Percentiles rank a stretch among this genome's conserved stretches.
These are phyloP conservation scores for Alauda arvensis DNA, from an alignment of 2,797 vertebrate species.

Conservation along the genomic window DNA sequence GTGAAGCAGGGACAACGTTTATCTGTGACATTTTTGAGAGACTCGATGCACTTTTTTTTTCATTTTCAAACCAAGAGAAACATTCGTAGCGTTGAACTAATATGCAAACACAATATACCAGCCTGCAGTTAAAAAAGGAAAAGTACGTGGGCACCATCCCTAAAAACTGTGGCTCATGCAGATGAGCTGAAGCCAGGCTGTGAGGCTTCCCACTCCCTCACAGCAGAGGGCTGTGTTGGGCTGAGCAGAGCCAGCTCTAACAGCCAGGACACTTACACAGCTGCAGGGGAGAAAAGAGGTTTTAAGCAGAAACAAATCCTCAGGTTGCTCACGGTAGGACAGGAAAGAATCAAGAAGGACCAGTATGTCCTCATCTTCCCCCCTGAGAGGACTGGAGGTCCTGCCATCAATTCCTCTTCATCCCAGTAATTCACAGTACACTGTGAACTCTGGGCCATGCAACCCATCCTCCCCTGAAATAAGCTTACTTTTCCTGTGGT, in stretches of 20 bases:
- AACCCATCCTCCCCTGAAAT: background rate
- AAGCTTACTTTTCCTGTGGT: background rate
- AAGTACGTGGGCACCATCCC: background rate
- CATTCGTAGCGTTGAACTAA: background rate
- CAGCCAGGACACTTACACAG: background rate
- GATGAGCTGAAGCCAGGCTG: background rate
- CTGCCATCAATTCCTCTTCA: background rate
- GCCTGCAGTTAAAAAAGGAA: background rate
- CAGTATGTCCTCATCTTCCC: background rate
- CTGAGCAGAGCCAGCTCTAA: background rate
- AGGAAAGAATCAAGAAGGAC: background rate
- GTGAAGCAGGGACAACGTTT: background rate
- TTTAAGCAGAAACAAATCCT: background rate
- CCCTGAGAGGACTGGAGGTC: background rate
- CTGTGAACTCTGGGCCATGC: background rate
- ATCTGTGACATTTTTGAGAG: background rate
- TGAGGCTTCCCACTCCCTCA: background rate
- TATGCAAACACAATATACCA: background rate
- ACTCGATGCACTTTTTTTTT: background rate
- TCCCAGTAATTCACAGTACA: background rate
- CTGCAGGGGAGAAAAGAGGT: background rate
- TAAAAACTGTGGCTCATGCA: background rate
- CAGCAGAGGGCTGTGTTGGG: conserved; percentile 46
- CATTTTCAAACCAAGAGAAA: background rate
- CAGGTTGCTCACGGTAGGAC: background rate